Conservation (phyloP, 2,888 invertebrate species). For the Rugalucina vietnamica region DNA sequence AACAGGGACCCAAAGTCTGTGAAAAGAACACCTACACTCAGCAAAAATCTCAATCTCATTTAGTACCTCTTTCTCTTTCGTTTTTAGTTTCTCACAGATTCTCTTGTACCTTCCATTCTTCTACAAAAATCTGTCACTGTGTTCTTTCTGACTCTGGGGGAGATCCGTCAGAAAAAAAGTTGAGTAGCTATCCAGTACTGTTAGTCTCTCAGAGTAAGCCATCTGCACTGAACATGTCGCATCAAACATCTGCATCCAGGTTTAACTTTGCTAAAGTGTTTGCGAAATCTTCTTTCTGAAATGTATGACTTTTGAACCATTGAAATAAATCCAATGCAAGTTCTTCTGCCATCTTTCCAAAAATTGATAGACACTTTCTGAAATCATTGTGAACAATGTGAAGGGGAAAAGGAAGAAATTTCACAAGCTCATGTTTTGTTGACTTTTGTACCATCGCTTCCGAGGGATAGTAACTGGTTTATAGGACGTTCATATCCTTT, state of each 20-base stretch:
- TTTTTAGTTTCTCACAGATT: too few relatives aligned
- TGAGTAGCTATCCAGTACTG: too few relatives aligned
- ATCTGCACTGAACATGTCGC: conserved; percentile 38
- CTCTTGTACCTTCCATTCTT: too few relatives aligned
- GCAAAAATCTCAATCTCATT: too few relatives aligned
- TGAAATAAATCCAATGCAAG: conserved; percentile 31
- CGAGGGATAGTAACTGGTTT: conserved; percentile 2
- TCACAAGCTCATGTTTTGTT: conserved; percentile 24
- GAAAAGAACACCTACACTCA: too few relatives aligned
- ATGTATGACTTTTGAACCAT: conserved; percentile 35
- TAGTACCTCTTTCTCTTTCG: too few relatives aligned
- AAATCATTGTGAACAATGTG: conserved; percentile 42
- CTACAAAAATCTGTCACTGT: too few relatives aligned
- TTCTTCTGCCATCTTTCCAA: conserved; percentile 31
- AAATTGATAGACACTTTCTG: conserved; percentile 17
- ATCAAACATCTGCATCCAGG: conserved; percentile 23
- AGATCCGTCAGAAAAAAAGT: too few relatives aligned
- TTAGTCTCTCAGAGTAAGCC: conserved; percentile 40
- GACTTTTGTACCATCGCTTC: conserved; percentile 35
- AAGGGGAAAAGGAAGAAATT: conserved; percentile 27
- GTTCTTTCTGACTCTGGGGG: too few relatives aligned
- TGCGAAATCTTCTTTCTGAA: conserved; percentile 30
- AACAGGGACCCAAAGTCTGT: too few relatives aligned
- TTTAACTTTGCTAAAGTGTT: not conserved
- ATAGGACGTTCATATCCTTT: conserved; percentile 4